These are phyloP conservation scores for Synchiropus splendidus DNA, from an alignment of 2,113 vertebrate genomes.

Conservation along the genomic window DNA sequence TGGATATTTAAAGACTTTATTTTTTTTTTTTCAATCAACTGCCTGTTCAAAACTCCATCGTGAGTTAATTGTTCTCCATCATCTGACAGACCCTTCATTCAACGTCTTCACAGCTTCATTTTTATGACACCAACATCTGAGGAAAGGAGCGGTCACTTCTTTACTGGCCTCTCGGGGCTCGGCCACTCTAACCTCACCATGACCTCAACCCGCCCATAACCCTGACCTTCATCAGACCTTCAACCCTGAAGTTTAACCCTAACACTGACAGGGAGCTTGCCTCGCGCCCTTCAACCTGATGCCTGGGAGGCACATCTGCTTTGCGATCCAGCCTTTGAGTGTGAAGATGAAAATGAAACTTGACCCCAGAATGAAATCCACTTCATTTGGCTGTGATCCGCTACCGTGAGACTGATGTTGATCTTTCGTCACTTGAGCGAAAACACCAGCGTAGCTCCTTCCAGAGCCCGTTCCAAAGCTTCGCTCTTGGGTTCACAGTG, in stretches of 20 bases:
- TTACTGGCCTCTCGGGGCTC: conserved; percentile 35
- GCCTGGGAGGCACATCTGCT: conserved; percentile 62
- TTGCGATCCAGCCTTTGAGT: conserved; percentile 20
- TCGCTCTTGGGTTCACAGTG: too few species aligned
- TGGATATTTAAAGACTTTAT: too few species aligned
- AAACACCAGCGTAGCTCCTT: conserved; percentile 23
- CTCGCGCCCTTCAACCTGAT: conserved; percentile 49
- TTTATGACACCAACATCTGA: too few species aligned
- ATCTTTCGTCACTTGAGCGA: conserved; percentile 31
- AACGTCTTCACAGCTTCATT: too few species aligned
- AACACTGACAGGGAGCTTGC: conserved; percentile 48
- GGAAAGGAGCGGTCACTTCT: conserved; percentile 19
- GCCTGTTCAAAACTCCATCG: too few species aligned
- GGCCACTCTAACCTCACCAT: conserved; percentile 40
- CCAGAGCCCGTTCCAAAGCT: conserved; percentile 16
- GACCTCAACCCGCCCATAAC: conserved; percentile 64
- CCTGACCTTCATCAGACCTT: conserved; percentile 53
- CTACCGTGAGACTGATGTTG: conserved; percentile 52
- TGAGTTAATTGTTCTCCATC: too few species aligned
- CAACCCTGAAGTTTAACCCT: conserved; percentile 63
- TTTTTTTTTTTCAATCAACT: too few species aligned
- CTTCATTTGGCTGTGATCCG: conserved; percentile 38
- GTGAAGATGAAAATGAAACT: conserved; percentile 25
- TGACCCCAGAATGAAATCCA: conserved; percentile 45
- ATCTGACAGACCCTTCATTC: too few species aligned